Percentiles rank a stretch among this genome's conserved stretches.
These are phyloP conservation scores for Aepyceros melampus DNA, from an alignment of 2,113 vertebrate species.

Conservation along the genomic window DNA sequence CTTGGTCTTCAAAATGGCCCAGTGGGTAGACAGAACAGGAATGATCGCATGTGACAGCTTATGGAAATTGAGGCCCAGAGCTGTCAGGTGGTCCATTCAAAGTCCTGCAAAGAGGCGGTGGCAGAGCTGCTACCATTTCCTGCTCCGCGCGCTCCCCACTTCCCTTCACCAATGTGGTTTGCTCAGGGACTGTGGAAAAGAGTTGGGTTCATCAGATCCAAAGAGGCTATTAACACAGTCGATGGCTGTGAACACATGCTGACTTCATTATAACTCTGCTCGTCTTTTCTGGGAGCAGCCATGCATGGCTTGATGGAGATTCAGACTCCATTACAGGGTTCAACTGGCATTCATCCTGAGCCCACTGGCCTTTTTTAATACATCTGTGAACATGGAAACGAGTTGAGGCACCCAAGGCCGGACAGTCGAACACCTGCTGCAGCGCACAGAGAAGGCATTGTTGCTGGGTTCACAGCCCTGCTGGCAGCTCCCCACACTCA, in stretches of 20 bases:
- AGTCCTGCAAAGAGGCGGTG: not conserved
- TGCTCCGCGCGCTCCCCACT: not conserved
- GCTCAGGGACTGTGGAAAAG: not conserved
- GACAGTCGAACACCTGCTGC: not conserved
- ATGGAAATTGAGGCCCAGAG: not conserved
- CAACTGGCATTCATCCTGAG: not conserved
- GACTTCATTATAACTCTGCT: not conserved
- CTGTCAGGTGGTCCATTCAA: not conserved
- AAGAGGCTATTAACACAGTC: not conserved
- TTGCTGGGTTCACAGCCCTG: not conserved
- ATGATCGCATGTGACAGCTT: not conserved
- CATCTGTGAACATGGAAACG: slow-evolving; percentile 30
- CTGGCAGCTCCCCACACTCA: not conserved
- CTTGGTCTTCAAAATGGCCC: not conserved
- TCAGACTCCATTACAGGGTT: not conserved
- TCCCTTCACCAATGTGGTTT: not conserved
- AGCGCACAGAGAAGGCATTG: not conserved
- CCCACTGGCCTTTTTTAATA: slow-evolving; percentile 3
- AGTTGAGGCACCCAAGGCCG: not conserved
- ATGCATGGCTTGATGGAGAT: not conserved
- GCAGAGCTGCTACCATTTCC: not conserved
- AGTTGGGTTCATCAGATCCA: not conserved
- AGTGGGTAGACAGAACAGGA: not conserved
- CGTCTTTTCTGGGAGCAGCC: not conserved
- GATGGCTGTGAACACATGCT: not conserved